These are phyloP conservation scores for Gymnocheta viridis DNA, from an alignment of 2,888 invertebrate genomes.

Conservation along the genomic window DNA sequence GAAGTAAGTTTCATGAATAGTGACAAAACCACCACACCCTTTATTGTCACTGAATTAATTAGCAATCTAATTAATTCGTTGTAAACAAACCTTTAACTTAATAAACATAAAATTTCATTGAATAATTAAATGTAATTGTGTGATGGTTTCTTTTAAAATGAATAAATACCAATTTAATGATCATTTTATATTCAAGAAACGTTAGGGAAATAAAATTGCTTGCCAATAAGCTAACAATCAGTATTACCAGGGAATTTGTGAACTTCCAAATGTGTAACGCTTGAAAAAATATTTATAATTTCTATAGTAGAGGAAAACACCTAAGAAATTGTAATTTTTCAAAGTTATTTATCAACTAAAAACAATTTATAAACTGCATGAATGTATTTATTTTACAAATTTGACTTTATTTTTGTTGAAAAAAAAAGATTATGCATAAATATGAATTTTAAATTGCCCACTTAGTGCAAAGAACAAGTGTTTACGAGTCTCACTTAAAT, in stretches of 20 bases:
- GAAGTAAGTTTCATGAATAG: no score
- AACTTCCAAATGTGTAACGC: not conserved
- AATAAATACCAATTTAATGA: not conserved
- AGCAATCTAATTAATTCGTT: constrained; percentile 22
- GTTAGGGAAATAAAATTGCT: constrained; percentile 1
- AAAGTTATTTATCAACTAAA: constrained; percentile 15
- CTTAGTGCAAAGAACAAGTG: not conserved
- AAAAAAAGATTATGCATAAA: not conserved
- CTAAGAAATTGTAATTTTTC: not conserved
- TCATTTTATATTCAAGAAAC: constrained; percentile 1
- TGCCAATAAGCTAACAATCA: not conserved
- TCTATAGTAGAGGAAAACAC: not conserved
- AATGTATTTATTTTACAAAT: not conserved
- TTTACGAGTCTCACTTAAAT: constrained; percentile 15
- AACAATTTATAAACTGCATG: constrained; percentile 18
- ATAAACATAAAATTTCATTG: constrained; percentile 15
- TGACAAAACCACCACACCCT: no score
- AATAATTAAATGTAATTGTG: constrained; percentile 7
- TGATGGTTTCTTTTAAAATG: not conserved
- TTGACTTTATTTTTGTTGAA: not conserved
- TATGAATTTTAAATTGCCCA: constrained; percentile 9
- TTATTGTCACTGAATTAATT: not conserved
- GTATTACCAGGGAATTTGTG: not conserved
- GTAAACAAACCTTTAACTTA: not conserved
- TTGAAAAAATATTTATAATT: no score